These are phyloP conservation scores for Dipodomys spectabilis DNA, from an alignment of 2,113 vertebrate species.

Conservation along the genomic window DNA sequence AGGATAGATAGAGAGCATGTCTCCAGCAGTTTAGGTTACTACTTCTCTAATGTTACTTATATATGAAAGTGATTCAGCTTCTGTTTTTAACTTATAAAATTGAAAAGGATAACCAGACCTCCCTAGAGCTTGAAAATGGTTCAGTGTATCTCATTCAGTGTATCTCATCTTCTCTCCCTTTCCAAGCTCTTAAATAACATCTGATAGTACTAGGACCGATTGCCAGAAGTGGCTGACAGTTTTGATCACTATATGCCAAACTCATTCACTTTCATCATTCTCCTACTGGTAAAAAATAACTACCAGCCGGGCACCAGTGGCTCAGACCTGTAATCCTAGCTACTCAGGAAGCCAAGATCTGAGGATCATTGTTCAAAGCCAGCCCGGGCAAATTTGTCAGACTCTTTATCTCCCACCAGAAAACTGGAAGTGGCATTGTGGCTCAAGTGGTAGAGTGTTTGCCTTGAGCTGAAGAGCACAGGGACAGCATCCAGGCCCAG, in stretches of 20 bases:
- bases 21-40: background rate
- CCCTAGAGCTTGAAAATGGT: background rate
- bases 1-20: background rate
- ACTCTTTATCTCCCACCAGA: no score
- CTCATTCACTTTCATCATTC: background rate
- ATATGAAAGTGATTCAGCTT: background rate
- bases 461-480: no score
- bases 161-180: background rate
- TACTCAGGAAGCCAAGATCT: no score
- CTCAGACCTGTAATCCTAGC: no score
- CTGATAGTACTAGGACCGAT: background rate
- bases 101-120: background rate
- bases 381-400: no score
- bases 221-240: background rate
- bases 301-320: no score
- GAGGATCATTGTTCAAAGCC: no score
- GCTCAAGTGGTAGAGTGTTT: no score
- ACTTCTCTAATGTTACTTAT: background rate
- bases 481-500: no score
- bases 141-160: background rate
- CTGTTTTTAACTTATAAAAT: background rate
- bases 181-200: background rate
- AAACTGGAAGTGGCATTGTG: no score
- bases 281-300: no score
- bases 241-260: background rate